Evolutionary conservation across 2,113 vertebrate species (phyloP).

Genomic region (Mesitornis unicolor): DNA sequence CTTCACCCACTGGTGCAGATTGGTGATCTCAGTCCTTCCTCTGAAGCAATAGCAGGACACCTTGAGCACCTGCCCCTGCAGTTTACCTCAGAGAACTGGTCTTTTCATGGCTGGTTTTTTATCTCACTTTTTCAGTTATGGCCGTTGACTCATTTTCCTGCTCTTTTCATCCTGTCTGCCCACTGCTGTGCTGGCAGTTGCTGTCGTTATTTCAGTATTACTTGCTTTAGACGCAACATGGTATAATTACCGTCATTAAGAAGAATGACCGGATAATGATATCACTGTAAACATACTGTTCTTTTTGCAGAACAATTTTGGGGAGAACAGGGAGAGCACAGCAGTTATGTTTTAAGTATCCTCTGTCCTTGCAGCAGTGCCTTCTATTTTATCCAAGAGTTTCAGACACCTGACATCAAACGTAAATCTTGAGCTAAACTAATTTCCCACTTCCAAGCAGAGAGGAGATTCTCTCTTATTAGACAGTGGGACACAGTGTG

Average conservation of each 20-base stretch:
- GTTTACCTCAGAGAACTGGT: neutral
- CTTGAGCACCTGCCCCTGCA: neutral
- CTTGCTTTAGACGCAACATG: neutral
- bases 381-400: neutral
- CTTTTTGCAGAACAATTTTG: neutral
- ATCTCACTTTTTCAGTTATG: conserved; percentile 5
- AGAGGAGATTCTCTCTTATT: neutral
- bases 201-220: neutral
- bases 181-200: neutral
- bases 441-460: neutral
- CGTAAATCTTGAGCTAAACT: neutral
- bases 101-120: neutral
- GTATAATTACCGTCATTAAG: neutral
- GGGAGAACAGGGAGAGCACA: neutral
- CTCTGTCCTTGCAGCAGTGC: neutral
- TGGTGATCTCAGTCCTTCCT: neutral
- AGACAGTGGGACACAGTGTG: neutral
- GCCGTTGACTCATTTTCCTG: conserved; percentile 10
- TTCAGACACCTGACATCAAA: neutral
- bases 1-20: neutral
- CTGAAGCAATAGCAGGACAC: neutral
- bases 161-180: conserved; percentile 5
- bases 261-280: neutral
- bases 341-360: neutral
- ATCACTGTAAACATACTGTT: neutral